Evolutionary conservation across 2,888 invertebrate species (phyloP), one percentile per base, ranked within the genome.

Genomic region (Caenorhabditis wallacei): DNA sequence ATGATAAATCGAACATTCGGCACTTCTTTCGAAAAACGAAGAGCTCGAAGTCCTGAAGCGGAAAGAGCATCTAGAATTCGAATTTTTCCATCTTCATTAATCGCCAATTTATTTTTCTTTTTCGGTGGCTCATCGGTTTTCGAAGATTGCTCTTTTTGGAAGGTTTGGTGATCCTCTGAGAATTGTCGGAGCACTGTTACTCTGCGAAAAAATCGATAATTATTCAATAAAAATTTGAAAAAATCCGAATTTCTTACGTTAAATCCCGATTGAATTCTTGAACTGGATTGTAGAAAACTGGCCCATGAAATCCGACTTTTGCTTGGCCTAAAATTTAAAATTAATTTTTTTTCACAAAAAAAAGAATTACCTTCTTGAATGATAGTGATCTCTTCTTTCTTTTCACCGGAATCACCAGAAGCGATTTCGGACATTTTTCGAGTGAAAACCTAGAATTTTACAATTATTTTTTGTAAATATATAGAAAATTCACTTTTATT

Each of bases 181-280:
- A 95, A 95, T n/a, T 95, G 93, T 78, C 94, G 94, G 24, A 96
- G 92, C 0, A 95, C 95, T 5, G 95, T 94, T 88, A 96, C 94
- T 91, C 96, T 96, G 85, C 16, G 74, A 48, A 93, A 92, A 24
- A n/a, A 13, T 26, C 10, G 13, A 43, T 16, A 22, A 22, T 48
- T 24, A 22, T 24, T n/a, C n/a, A n/a, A n/a, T n/a, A n/a, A n/a
- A n/a, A n/a, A n/a, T n/a, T n/a, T n/a, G n/a, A n/a, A n/a, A n/a
- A n/a, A n/a, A n/a, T n/a, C n/a, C n/a, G n/a, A n/a, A n/a, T n/a
- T n/a, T n/a, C n/a, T 66, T 57, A 93, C 94, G 95, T 95, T 64
- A 99, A 93, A 93, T 99, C 99, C 85, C 99, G 94, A 92, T 99
- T 99, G 91, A 99, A 99, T 92, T 99, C 97, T 93, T 98, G 97